Conservation (phyloP, 1,140 invertebrate genomes). For the Cydia fagiglandana region DNA sequence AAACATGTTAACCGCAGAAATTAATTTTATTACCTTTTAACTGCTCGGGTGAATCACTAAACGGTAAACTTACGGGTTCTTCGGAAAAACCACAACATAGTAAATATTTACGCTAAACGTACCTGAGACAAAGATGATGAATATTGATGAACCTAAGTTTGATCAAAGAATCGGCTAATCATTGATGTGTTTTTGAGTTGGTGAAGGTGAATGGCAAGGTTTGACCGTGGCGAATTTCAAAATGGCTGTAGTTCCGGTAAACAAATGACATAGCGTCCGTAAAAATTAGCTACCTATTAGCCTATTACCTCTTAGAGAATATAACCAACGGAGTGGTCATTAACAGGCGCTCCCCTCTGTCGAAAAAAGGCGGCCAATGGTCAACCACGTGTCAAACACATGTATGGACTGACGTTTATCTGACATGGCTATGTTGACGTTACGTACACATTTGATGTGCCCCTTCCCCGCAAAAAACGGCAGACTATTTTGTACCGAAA, state of each 20-base stretch:
- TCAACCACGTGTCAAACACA: too few relatives aligned
- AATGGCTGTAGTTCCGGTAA: constrained; percentile 2
- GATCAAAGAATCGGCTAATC: not conserved
- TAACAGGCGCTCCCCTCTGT: too few relatives aligned
- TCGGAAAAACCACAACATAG: constrained; percentile 12
- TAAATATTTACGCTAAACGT: constrained; percentile 17
- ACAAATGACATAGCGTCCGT: not conserved
- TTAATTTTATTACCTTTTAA: not conserved
- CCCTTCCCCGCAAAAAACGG: too few relatives aligned
- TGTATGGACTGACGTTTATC: too few relatives aligned
- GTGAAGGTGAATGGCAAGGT: not conserved
- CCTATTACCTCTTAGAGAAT: too few relatives aligned
- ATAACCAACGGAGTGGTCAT: too few relatives aligned
- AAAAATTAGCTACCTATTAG: too few relatives aligned
- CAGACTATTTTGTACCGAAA: too few relatives aligned
- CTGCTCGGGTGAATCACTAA: constrained; percentile 12
- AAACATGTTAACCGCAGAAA: not conserved
- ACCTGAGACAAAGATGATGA: not conserved
- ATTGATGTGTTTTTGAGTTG: not conserved
- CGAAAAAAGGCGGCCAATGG: too few relatives aligned
- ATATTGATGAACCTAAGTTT: not conserved
- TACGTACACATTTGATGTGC: too few relatives aligned
- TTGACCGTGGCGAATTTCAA: not conserved
- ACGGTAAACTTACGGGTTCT: not conserved
- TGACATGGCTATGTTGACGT: too few relatives aligned